phyloP scores from a whole-genome alignment of 2,888 invertebrate genomes.

The Imbricaverruca yamaguchii region DNA sequence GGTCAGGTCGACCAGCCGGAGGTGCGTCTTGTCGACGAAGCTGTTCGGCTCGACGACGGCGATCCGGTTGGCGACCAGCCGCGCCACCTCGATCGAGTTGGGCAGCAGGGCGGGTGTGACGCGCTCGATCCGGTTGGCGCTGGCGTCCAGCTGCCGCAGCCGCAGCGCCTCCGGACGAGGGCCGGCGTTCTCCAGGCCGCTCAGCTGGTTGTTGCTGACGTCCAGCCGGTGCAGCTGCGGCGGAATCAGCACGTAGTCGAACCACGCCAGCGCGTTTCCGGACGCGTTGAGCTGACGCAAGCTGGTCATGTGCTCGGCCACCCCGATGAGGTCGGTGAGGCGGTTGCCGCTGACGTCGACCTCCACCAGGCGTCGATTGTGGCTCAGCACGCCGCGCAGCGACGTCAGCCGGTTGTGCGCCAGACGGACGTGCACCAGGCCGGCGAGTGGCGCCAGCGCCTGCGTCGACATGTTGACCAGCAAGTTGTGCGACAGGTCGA shows the following conservation, averaged over 20 bases:
- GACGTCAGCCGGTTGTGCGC: slow-evolving; percentile 72
- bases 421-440: slow-evolving; percentile 64
- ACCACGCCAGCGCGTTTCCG: slow-evolving; percentile 54
- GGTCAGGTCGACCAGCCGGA: slow-evolving; percentile 67
- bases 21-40: slow-evolving; percentile 57
- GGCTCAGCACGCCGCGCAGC: slow-evolving; percentile 70
- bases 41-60: slow-evolving; percentile 56
- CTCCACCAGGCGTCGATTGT: slow-evolving; percentile 66
- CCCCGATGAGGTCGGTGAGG: slow-evolving; percentile 65
- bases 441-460: slow-evolving; percentile 64
- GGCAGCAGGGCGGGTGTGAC: slow-evolving; percentile 75
- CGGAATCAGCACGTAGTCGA: slow-evolving; percentile 72
- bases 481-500: slow-evolving; percentile 70
- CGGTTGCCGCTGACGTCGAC: slow-evolving; percentile 74
- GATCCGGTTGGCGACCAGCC: slow-evolving; percentile 61
- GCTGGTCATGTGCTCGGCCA: slow-evolving; percentile 61
- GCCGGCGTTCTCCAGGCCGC: slow-evolving; percentile 73
- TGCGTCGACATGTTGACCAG: slow-evolving; percentile 67
- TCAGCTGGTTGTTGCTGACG: slow-evolving; percentile 72
- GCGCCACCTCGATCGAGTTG: slow-evolving; percentile 68
- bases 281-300: slow-evolving; percentile 43
- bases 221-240: slow-evolving; percentile 68
- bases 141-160: slow-evolving; percentile 61
- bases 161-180: slow-evolving; percentile 72
- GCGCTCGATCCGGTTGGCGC: slow-evolving; percentile 69